Conservation (phyloP, 2,888 invertebrate genomes). For the Sycophila texana region DNA sequence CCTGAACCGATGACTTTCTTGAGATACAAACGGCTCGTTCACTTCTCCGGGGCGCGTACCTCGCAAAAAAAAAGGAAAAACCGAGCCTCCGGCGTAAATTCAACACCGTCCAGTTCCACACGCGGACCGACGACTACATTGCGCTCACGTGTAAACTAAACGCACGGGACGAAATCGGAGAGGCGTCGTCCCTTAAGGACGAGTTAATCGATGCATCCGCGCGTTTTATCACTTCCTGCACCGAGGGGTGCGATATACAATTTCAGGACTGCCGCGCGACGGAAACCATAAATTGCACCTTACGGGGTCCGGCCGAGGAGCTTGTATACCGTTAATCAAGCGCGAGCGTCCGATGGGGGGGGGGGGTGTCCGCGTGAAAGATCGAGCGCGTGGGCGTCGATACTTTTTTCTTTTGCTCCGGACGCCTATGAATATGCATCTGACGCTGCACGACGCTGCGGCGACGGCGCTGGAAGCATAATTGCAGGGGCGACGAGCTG, state of each 20-base stretch:
- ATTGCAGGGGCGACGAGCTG: conserved; percentile 60
- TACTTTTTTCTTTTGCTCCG: conserved; percentile 2
- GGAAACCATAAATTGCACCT: conserved; percentile 45
- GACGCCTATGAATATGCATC: conserved; percentile 66
- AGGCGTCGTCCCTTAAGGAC: conserved; percentile 18
- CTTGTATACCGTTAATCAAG: background rate
- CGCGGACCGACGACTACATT: background rate
- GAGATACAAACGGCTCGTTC: background rate
- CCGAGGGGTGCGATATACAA: conserved; percentile 46
- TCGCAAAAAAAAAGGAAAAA: background rate
- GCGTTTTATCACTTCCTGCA: conserved; percentile 46
- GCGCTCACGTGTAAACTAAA: background rate
- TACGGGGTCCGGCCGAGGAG: background rate
- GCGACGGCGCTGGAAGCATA: conserved; percentile 58
- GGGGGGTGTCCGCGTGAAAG: background rate
- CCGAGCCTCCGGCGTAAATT: background rate
- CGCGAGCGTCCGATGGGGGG: background rate
- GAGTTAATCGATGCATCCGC: conserved; percentile 46
- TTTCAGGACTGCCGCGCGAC: conserved; percentile 28
- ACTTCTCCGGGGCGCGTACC: background rate
- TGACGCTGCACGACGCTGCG: conserved; percentile 55
- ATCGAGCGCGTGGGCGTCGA: background rate
- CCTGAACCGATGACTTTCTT: conserved; percentile 31
- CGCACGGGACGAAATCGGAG: conserved; percentile 30
- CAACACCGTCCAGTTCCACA: background rate